Percentiles rank a stretch among this genome's conserved stretches.
Conservation (phyloP, 2,797 vertebrate species). For the Caiman crocodilus region DNA sequence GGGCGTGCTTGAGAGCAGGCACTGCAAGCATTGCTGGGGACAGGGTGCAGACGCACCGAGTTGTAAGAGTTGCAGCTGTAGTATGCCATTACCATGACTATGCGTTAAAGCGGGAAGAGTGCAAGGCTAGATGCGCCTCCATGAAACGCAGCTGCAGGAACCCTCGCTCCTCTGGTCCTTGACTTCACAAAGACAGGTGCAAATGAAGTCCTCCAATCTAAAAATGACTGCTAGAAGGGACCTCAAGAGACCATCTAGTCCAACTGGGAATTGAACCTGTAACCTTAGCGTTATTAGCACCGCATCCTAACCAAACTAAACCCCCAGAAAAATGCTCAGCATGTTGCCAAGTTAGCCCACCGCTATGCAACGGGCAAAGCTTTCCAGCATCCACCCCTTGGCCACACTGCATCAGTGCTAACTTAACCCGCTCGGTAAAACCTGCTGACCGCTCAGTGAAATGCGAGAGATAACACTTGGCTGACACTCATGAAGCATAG, state of each 20-base stretch:
- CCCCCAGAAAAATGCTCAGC: background rate
- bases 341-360: background rate
- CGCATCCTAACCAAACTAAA: background rate
- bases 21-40: too few species aligned
- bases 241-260: background rate
- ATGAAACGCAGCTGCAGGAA: background rate
- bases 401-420: rapidly evolving
- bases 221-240: background rate
- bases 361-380: rapidly evolving
- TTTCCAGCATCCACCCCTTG: background rate
- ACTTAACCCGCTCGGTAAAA: background rate
- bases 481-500: background rate
- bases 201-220: too few species aligned
- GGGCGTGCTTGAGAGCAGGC: too few species aligned
- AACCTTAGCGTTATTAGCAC: background rate
- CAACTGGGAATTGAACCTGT: constrained; percentile 10
- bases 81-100: too few species aligned
- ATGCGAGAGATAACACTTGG: background rate
- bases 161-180: background rate
- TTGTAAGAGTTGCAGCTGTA: background rate
- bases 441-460: background rate
- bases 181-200: background rate
- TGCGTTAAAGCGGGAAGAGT: too few species aligned
- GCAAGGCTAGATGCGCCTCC: too few species aligned
- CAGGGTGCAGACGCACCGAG: too few species aligned